Evolutionary conservation across 2,797 vertebrate species (phyloP).

Genomic region (Amblyraja radiata): DNA sequence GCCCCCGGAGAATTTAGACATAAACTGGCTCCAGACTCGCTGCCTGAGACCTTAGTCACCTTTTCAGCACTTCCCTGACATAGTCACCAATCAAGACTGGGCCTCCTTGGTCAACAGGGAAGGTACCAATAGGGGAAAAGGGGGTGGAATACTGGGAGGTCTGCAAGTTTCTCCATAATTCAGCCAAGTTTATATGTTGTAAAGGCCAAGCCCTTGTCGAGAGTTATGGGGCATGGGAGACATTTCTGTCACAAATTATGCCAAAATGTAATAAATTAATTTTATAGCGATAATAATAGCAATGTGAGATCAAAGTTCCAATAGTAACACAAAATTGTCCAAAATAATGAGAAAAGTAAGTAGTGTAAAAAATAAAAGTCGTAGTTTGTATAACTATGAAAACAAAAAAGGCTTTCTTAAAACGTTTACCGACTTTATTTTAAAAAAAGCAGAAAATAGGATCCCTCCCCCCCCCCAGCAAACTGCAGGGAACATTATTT

Average conservation of each 20-base stretch:
- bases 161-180: constrained; percentile 40
- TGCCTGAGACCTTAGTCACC: constrained; percentile 68
- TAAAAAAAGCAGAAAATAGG: not conserved
- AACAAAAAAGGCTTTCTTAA: not conserved
- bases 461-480: not conserved
- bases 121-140: constrained; percentile 54
- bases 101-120: constrained; percentile 58
- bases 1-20: constrained; percentile 68
- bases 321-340: constrained; percentile 4
- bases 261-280: constrained; percentile 20
- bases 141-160: constrained; percentile 55
- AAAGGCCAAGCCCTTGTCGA: constrained; percentile 36
- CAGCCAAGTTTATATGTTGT: constrained; percentile 38
- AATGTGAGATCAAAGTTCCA: not conserved
- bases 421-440: not conserved
- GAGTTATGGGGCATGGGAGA: constrained; percentile 33
- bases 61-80: constrained; percentile 71
- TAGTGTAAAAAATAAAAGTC: not conserved
- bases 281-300: not conserved
- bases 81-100: constrained; percentile 64
- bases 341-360: constrained; percentile 21
- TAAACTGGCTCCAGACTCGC: constrained; percentile 69
- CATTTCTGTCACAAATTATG: constrained; percentile 36
- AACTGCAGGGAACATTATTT: not conserved
- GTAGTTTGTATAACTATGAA: not conserved